These are phyloP conservation scores for Hirudo medicinalis DNA, from an alignment of 1,140 invertebrate genomes.

Conservation along the genomic window DNA sequence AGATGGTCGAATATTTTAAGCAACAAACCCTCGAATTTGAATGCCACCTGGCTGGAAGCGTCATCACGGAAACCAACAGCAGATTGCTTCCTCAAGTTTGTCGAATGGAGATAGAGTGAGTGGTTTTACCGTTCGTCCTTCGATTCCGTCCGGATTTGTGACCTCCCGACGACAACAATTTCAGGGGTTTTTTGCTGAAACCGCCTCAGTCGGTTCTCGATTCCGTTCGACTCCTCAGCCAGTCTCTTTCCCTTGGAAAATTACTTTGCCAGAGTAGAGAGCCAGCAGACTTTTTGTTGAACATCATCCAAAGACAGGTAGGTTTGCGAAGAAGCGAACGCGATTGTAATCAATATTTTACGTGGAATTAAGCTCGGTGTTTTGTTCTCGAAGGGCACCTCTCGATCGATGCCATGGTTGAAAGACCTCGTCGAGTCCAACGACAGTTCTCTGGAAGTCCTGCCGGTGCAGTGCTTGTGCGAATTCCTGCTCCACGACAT, in stretches of 20 bases:
- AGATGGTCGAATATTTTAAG: conserved; percentile 57
- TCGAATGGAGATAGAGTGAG: conserved; percentile 57
- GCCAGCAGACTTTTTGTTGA: conserved; percentile 71
- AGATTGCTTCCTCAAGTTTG: conserved; percentile 67
- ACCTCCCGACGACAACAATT: neutral
- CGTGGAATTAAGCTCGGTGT: no score
- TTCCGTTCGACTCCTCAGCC: conserved; percentile 63
- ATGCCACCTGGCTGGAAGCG: conserved; percentile 71
- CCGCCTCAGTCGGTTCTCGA: conserved; percentile 65
- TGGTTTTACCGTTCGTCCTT: neutral
- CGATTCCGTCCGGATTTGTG: no score
- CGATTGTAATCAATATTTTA: neutral
- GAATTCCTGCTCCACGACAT: conserved; percentile 71
- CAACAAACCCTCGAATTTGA: conserved; percentile 82
- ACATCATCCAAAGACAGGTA: conserved; percentile 72
- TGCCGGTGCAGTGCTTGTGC: conserved; percentile 88
- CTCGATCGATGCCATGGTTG: conserved; percentile 89
- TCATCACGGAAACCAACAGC: conserved; percentile 79
- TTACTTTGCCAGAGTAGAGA: conserved; percentile 72
- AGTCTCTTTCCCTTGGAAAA: conserved; percentile 68
- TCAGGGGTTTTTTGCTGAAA: conserved; percentile 57
- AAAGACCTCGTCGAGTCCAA: conserved; percentile 82
- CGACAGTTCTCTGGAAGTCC: conserved; percentile 65
- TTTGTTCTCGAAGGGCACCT: conserved; percentile 46
- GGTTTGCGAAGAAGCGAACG: neutral